phyloP scores from a whole-genome alignment of 2,797 vertebrate species.

The Tenualosa thibaudeaui region DNA sequence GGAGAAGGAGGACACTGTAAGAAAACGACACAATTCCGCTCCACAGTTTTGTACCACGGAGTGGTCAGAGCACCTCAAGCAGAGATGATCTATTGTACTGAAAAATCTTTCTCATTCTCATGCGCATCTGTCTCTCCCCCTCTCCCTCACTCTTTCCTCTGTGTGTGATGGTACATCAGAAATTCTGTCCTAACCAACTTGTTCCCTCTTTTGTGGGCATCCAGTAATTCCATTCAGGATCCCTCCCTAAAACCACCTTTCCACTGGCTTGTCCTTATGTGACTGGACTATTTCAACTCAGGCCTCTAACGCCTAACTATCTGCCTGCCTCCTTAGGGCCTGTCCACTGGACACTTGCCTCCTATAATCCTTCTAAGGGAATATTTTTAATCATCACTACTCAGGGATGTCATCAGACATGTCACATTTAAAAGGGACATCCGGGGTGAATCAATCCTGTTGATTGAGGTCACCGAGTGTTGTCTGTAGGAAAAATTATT shows the following conservation, averaged over 20 bases:
- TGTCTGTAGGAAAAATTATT: no score
- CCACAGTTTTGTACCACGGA: constrained; percentile 51
- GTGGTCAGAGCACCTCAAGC: constrained; percentile 15
- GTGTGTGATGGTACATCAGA: not conserved
- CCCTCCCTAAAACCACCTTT: not conserved
- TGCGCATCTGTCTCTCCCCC: not conserved
- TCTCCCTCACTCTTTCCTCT: not conserved
- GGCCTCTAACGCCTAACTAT: not conserved
- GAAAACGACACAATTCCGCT: constrained; percentile 70
- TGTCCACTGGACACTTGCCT: not conserved
- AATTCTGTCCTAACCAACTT: not conserved
- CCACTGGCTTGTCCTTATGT: not conserved
- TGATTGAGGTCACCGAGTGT: no score
- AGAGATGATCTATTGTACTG: no score
- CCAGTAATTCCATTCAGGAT: not conserved
- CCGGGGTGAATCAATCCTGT: no score
- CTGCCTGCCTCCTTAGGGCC: not conserved
- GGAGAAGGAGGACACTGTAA: constrained; percentile 29
- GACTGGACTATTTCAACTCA: not conserved
- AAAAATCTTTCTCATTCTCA: not conserved
- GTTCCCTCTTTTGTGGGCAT: not conserved
- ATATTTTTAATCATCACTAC: not conserved
- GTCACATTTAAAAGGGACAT: no score
- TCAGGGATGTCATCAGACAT: not conserved
- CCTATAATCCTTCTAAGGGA: constrained; percentile 20